Evolutionary conservation across 1,140 invertebrate genomes (phyloP).

Genomic region (Temnothorax nylanderi): DNA sequence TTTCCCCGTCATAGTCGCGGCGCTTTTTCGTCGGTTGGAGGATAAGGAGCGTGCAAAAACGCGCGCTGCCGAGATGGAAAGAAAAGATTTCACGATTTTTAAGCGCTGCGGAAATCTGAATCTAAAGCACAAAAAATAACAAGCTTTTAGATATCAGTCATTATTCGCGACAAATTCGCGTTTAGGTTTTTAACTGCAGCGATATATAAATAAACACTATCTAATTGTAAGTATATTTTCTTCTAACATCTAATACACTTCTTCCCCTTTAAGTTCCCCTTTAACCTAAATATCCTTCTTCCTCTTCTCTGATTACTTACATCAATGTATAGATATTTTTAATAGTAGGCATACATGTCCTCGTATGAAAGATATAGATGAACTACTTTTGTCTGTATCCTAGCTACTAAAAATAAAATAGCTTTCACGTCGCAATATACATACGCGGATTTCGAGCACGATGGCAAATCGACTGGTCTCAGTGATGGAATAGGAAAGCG

Average conservation of each 20-base stretch:
- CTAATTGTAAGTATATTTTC: not conserved
- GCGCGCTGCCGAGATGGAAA: not conserved
- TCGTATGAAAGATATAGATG: not conserved
- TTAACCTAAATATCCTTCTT: not conserved
- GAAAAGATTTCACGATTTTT: constrained; percentile 46
- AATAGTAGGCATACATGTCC: not conserved
- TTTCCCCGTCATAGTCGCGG: constrained; percentile 21
- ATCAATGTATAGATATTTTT: not conserved
- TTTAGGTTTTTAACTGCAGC: not conserved
- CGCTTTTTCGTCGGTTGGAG: constrained; percentile 31
- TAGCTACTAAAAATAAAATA: constrained; percentile 40
- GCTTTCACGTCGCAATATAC: constrained; percentile 1
- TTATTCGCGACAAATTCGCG: not conserved
- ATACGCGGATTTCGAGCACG: constrained; percentile 9
- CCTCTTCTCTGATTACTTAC: not conserved
- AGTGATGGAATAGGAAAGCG: constrained; percentile 23
- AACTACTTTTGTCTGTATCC: not conserved
- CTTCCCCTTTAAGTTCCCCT: not conserved
- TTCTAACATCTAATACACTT: not conserved
- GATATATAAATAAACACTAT: not conserved
- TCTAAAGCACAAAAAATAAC: constrained; percentile 3
- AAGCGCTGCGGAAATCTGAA: not conserved
- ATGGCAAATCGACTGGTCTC: constrained; percentile 42
- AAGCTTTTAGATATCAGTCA: not conserved
- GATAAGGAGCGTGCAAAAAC: not conserved